Evolutionary conservation across 2,888 invertebrate species (phyloP), one percentile per base, ranked within the genome.

Genomic region (Lochmaea crataegi): DNA sequence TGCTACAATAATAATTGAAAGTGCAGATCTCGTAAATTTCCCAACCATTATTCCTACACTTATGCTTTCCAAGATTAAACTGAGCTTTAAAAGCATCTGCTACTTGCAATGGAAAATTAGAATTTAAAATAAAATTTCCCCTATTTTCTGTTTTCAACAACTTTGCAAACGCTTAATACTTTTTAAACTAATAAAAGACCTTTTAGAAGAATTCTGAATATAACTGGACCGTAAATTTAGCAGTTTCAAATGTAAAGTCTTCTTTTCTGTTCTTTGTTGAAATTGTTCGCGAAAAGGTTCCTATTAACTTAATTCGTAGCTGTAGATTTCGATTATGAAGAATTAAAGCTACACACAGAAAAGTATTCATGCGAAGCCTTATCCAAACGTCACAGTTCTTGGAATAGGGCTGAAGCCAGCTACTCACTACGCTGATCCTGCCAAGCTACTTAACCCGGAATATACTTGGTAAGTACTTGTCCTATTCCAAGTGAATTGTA

Each of bases 151-250:
- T 58, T 58, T 58, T 32, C 51, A 32, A 53, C n/a, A 51, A 65
- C 51, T 65, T 32, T 53, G n/a, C 65, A 16, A 48, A 51, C 53
- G 48, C 51, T 53, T 42, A 38, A 65, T 65, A 16, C 65, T 65
- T 65, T 58, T 65, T 51, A 51, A 65, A 65, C 38, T 65, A 65
- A 65, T 65, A 65, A 65, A 65, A 65, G 65, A 65, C 51, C 65
- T 65, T 12, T 51, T 65, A 51, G 51, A 51, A 53, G 9, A 51
- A 51, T 32, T 64, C 64, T 22, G 10, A 48, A 64, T 58, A 58
- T 45, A 45, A 65, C 51, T 32, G 26, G 65, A 65, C 65, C 65
- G 51, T 65, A 65, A 65, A 32, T 65, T 65, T 32, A 26, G 32
- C 9, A 32, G 48, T 51, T 65, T 48, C 26, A 51, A 51, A 65